Evolutionary conservation across 1,140 invertebrate species (phyloP), one percentile per base, ranked within the genome.

Genomic region (Drosophila albomicans): DNA sequence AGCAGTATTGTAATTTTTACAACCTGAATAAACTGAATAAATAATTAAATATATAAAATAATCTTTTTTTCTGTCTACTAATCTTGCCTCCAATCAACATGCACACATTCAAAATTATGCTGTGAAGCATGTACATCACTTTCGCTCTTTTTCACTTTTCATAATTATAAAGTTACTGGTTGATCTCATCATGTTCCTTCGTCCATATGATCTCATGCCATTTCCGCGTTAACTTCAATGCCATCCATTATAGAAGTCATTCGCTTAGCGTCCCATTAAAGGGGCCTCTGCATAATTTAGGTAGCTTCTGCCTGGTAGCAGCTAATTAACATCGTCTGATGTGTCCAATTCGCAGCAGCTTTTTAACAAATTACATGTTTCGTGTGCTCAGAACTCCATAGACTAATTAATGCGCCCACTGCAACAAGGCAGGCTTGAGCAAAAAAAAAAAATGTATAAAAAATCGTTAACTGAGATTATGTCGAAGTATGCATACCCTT

Each of bases 301-400:
- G 59, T 52, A 67, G 46, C 67, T 57, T 20, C 48, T 61, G 67
- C 45, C 45, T 41, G 58, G 58, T 64, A 51, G 73, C 73, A 59
- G 68, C 61, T 75, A 71, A 75, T 75, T 75, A 75, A 65, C 61
- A 11, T 75, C 58, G 68, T 59, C 61, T 63, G 58, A 62, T 71
- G 61, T 75, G 67, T 72, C 68, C 68, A 72, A 71, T 75, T 75
- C 62, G 38, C 61, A 75, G 59, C 65, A 46, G 67, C 61, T 71
- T 75, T 75, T 75, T 65, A 71, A 61, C 68, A 71, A 75, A 75
- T 71, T 75, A 75, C 68, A 61, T 38, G 61, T 65, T 71, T 64
- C 59, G 43, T 63, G 35, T 51, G 32, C 58, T 32, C 41, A 13
- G 49, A 58, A 61, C 38, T 64, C 64, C 56, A 57, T 8, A 15